These are phyloP conservation scores for Drosophila nr. medialis DNA, from an alignment of 2,888 invertebrate species.

Conservation along the genomic window DNA sequence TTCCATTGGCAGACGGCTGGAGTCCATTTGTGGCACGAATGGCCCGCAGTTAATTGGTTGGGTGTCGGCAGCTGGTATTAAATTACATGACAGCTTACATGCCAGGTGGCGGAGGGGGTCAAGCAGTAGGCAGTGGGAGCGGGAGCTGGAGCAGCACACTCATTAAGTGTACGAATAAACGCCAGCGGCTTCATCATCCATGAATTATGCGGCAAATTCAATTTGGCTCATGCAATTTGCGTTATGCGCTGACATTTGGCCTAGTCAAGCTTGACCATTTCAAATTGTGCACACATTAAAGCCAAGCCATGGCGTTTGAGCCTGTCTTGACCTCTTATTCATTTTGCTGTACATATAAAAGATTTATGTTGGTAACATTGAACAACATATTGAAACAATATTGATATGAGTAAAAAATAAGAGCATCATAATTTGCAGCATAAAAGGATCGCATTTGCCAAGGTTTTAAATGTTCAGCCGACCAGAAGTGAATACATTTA, in stretches of 20 bases:
- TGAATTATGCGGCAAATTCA: constrained; percentile 64
- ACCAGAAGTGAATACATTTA: background rate
- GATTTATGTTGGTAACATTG: no score
- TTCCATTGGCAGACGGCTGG: constrained; percentile 4
- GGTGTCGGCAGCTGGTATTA: constrained; percentile 65
- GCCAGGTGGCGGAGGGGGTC: constrained; percentile 6
- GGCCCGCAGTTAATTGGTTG: constrained; percentile 79
- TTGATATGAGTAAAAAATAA: background rate
- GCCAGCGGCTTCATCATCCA: constrained; percentile 29
- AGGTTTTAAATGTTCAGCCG: background rate
- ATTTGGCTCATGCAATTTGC: constrained; percentile 48
- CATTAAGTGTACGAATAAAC: constrained; percentile 55
- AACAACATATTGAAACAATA: background rate
- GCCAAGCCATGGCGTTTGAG: background rate
- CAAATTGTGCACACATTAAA: constrained; percentile 1
- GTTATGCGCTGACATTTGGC: constrained; percentile 23
- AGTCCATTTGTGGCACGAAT: constrained; percentile 42
- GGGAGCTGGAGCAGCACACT: constrained; percentile 28
- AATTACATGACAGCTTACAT: constrained; percentile 79
- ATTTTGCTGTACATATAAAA: background rate
- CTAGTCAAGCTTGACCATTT: background rate
- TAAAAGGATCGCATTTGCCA: background rate
- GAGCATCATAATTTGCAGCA: background rate
- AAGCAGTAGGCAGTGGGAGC: background rate
- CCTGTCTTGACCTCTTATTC: background rate